Base-by-base conservation (phyloP, 2,797 vertebrate genomes). In the Danio choprae region DNA sequence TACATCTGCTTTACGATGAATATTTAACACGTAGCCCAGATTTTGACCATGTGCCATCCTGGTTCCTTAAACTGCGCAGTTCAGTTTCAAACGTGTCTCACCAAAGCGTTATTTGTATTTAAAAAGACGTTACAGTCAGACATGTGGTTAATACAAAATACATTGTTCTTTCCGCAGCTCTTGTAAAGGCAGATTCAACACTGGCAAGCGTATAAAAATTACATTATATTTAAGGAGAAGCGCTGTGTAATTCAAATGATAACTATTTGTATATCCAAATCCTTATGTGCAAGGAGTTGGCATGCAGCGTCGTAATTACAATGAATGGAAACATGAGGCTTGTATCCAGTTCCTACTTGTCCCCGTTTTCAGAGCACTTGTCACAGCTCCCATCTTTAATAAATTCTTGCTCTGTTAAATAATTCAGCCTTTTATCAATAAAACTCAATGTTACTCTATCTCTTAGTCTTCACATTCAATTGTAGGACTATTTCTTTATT, bases 341-440 rank as follows among this genome's bases (percentile, higher is more conserved):
- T 77, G 64, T 71, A 75, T 64, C 63, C 65, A 62, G 59, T 69
- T 80, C 72, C 76, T 82, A 63, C 62, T 83, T 79, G 75, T 86
- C 75, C 79, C 48, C 74, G n/a, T 87, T 83, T 85, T 80, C 71
- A 77, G 82, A 73, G 58, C 69, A 41, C 72, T 85, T 82, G 84
- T 86, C 82, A 86, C 80, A 81, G 55, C 67, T 76, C 60, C 74
- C 58, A 11, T 69, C 77, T 85, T 84, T 78, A 83, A 83, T 82
- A 86, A 87, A 88, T 86, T 79, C 84, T 82, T 36, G 53, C 78
- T 84, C 79, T 83, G 56, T 74, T 87, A 75, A 86, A 89, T 89
- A 79, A 88, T 89, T 87, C 83, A 87, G 74, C 74, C 85, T 89
- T 87, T 88, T 88, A 87, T 88, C 87, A 88, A 89, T 89, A 87